A percentile compares a stretch with the other conserved stretches of the same genome.
phyloP scores from a whole-genome alignment of 2,888 invertebrate genomes.

The Lasioglossum vierecki region DNA sequence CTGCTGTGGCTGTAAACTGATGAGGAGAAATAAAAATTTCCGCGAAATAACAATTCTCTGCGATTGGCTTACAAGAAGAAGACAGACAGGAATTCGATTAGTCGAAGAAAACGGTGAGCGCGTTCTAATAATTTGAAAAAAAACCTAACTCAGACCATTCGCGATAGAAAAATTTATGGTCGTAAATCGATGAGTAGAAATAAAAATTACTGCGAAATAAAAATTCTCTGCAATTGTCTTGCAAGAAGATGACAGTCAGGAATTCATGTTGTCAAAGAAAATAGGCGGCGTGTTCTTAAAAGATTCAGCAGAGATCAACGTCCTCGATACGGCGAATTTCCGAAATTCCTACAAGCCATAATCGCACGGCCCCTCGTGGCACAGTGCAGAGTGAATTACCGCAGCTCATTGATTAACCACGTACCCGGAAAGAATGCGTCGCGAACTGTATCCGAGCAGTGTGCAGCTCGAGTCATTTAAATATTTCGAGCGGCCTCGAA shows the following conservation, averaged over 20 bases:
- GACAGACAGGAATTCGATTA: too few relatives aligned
- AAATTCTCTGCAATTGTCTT: too few relatives aligned
- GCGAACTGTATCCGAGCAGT: neutral
- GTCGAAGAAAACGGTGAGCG: neutral
- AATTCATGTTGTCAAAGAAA: neutral
- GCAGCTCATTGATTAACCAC: constrained; percentile 3
- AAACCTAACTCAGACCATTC: too few relatives aligned
- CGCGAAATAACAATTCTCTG: neutral
- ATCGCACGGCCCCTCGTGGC: neutral
- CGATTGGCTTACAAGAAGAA: too few relatives aligned
- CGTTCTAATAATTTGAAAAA: neutral
- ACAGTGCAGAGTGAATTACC: neutral
- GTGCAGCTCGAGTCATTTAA: neutral
- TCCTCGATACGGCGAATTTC: neutral
- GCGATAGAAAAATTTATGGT: too few relatives aligned
- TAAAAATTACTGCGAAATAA: neutral
- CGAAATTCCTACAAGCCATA: neutral
- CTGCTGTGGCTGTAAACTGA: neutral
- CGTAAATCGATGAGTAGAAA: too few relatives aligned
- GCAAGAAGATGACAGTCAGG: too few relatives aligned
- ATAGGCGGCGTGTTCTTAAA: neutral
- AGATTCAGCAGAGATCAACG: neutral
- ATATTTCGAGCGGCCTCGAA: constrained; percentile 28
- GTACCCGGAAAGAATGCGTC: constrained; percentile 2
- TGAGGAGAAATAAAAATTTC: neutral